Percentiles rank a stretch among this genome's conserved stretches.
Conservation (phyloP, 2,113 vertebrate species). For the Sinocyclocheilus grahami region DNA sequence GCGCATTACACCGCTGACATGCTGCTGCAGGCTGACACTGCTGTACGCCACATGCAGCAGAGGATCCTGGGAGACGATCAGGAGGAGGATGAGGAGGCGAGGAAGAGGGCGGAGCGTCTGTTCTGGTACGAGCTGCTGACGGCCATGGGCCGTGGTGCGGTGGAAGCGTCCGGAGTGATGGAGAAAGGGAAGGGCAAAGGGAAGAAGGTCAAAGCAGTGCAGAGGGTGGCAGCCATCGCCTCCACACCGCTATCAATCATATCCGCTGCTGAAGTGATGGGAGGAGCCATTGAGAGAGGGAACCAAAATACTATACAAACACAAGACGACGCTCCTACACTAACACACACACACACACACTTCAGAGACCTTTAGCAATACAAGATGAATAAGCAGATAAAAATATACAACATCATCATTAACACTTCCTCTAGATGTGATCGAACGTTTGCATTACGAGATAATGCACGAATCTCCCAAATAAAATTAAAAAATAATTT, state of each 20-base stretch:
- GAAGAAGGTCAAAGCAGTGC: conserved; percentile 71
- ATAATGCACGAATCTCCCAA: background rate
- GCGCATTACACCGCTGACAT: too few relatives aligned
- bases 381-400: background rate
- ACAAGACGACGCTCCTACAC: conserved; percentile 68
- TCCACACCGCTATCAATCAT: conserved; percentile 70
- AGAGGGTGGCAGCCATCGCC: conserved; percentile 70
- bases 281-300: conserved; percentile 78
- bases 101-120: conserved; percentile 67
- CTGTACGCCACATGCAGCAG: conserved; percentile 62
- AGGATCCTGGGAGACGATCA: conserved; percentile 60
- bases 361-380: background rate
- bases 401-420: background rate
- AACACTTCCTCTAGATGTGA: background rate
- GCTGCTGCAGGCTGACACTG: conserved; percentile 66
- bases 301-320: conserved; percentile 74
- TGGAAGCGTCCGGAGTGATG: conserved; percentile 72
- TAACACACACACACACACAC: conserved; percentile 52
- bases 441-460: background rate
- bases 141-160: conserved; percentile 71
- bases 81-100: conserved; percentile 57
- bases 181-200: conserved; percentile 67
- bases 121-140: conserved; percentile 77
- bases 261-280: conserved; percentile 69
- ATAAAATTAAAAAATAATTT: too few relatives aligned